Evolutionary conservation across 1,140 invertebrate genomes (phyloP), one percentile per base, ranked within the genome.

Genomic region (Helicoverpa armigera): DNA sequence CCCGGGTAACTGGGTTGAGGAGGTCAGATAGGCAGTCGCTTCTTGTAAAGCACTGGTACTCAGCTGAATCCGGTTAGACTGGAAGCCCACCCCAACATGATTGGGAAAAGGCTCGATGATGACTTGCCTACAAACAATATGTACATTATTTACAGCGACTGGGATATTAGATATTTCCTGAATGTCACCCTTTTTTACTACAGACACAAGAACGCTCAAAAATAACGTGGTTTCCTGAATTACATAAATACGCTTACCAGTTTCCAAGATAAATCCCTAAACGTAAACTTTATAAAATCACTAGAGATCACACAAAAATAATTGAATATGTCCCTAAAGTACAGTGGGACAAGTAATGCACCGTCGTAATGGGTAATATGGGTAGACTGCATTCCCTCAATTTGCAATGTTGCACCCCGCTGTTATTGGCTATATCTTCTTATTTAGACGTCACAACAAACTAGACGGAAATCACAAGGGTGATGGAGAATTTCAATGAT

Each of bases 401-500:
- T 51, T 50, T 69, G 43, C 65, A n/a, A 4, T 61, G 58, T 14
- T 23, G 65, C 35, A 48, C 65, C 65, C 43, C 65, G 35, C 9
- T 67, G 63, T 7, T 16, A 48, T 7, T 48, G 35, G n/a, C n/a
- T 35, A 67, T 69, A 69, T 18, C 65, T 51, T 43, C 65, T 50
- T 69, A 69, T 69, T 69, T 51, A 69, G 29, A 31, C 69, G 11
- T 72, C 69, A 72, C 35, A 72, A 72, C 53, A 54, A 31, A 56
- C 69, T 31, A 5, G 5, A 51, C 23, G 29, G 23, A 0, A 16
- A 61, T 23, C 13, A 29, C 18, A 29, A 29, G 23, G 23, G 23
- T 23, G 23, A 23, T 23, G 23, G 23, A 23, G 23, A 23, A 2
- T 23, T 23, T 23, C 1, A 23, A 23, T 23, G 23, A 23, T 23